Percentiles rank a stretch among this genome's conserved stretches.
Conservation (phyloP, 2,113 vertebrate species). For the Conger conger region DNA sequence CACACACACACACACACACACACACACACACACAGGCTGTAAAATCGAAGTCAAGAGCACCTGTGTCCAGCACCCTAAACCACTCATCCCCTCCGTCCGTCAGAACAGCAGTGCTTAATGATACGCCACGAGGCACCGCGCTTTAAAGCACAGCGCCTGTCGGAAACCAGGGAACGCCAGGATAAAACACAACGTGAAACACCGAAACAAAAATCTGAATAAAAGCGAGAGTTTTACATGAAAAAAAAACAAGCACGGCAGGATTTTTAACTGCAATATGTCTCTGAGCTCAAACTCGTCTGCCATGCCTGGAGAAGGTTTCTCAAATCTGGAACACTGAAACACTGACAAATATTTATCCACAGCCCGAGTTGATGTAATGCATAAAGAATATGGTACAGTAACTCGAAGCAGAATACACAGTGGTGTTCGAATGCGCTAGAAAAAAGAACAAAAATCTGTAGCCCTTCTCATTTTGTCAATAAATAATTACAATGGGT, state of each 20-base stretch:
- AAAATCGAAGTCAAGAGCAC: no score
- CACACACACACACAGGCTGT: no score
- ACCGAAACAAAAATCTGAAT: not conserved
- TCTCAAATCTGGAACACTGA: not conserved
- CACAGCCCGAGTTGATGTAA: not conserved
- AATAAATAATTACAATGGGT: not conserved
- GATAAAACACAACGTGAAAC: not conserved
- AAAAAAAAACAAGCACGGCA: not conserved
- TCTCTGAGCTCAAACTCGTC: not conserved
- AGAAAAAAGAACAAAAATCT: not conserved
- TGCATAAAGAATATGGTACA: not conserved
- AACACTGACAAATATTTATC: not conserved
- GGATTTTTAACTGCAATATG: slow-evolving; percentile 7
- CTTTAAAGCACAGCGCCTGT: not conserved
- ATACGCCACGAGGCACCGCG: not conserved
- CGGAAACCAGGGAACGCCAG: not conserved
- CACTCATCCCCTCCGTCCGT: not conserved
- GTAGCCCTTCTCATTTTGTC: not conserved
- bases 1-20: no score
- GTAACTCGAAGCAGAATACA: not conserved
- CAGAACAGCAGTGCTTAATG: not conserved
- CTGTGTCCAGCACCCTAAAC: no score
- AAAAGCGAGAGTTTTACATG: not conserved
- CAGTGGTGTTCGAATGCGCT: not conserved
- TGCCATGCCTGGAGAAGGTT: not conserved